These are phyloP conservation scores for Axis porcinus DNA, from an alignment of 2,113 vertebrate genomes.

Conservation along the genomic window DNA sequence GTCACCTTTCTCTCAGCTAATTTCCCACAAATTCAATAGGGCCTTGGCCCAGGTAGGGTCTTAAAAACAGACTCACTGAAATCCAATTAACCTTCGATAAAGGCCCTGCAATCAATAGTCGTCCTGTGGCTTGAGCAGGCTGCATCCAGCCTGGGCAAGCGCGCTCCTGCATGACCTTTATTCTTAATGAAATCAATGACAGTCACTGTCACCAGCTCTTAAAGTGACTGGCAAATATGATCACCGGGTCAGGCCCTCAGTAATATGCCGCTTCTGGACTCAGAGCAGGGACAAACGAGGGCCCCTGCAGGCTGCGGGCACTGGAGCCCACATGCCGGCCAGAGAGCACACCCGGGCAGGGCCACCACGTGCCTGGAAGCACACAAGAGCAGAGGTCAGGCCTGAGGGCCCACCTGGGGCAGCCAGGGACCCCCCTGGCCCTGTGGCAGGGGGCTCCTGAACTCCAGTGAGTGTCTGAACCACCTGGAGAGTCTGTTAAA, in stretches of 20 bases:
- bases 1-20: conserved; percentile 65
- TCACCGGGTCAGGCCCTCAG: conserved; percentile 69
- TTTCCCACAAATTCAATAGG: conserved; percentile 77
- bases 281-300: conserved; percentile 67
- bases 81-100: conserved; percentile 87
- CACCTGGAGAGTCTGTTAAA: neutral
- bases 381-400: neutral
- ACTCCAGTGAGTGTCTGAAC: neutral
- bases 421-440: neutral
- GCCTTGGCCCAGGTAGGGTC: conserved; percentile 62
- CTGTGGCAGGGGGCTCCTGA: neutral
- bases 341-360: neutral
- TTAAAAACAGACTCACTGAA: conserved; percentile 76
- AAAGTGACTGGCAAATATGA: conserved; percentile 85
- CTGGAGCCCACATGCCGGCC: neutral
- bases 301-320: neutral
- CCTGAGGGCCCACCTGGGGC: neutral
- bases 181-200: conserved; percentile 84
- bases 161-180: conserved; percentile 77
- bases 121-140: conserved; percentile 75
- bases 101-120: conserved; percentile 81
- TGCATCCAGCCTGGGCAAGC: conserved; percentile 73
- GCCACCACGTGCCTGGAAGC: neutral
- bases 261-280: conserved; percentile 70
- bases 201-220: conserved; percentile 81